Conservation (phyloP, 1,140 invertebrate species). For the Sarcophaga peregrina region DNA sequence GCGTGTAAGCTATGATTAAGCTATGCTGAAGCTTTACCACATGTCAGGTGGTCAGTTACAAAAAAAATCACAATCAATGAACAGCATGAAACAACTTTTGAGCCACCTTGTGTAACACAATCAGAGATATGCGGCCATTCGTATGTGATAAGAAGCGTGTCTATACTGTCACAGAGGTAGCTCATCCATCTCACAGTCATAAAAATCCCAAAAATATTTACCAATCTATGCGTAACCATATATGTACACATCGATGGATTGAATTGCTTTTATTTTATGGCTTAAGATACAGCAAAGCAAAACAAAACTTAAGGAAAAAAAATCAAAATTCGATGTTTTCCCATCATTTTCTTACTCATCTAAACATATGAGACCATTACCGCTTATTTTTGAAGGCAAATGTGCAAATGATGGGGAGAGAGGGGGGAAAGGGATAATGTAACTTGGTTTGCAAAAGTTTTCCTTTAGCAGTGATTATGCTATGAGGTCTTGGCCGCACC, state of each 20-base stretch:
- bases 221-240: too few relatives aligned
- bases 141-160: too few relatives aligned
- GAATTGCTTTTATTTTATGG: neutral
- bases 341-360: neutral
- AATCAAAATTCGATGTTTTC: conserved; percentile 27
- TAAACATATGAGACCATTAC: neutral
- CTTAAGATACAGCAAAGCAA: neutral
- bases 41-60: too few relatives aligned
- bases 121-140: neutral
- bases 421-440: neutral
- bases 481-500: conserved; percentile 28
- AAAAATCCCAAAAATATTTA: neutral
- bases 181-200: neutral
- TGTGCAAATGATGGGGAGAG: too few relatives aligned
- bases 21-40: too few relatives aligned
- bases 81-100: too few relatives aligned
- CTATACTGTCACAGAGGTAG: neutral
- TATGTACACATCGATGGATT: conserved; percentile 21
- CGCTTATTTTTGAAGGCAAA: neutral
- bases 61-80: too few relatives aligned
- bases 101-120: neutral
- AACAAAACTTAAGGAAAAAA: neutral
- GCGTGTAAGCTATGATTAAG: too few relatives aligned
- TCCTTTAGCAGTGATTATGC: conserved; percentile 14
- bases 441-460: neutral